Conservation (phyloP, 1,140 invertebrate species). For the Anastatus disparis region DNA sequence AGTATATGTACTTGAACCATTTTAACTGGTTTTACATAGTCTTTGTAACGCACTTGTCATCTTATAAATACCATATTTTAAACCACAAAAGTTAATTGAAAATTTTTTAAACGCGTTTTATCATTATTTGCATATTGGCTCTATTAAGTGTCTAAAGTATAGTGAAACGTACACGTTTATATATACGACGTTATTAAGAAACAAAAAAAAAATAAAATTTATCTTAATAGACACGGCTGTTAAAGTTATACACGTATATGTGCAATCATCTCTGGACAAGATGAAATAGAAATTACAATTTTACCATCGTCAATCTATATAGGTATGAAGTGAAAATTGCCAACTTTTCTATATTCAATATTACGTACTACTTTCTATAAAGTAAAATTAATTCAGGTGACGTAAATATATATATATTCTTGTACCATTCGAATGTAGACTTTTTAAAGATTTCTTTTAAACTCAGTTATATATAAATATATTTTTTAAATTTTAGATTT, state of each 20-base stretch:
- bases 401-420: neutral
- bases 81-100: slow-evolving; percentile 29
- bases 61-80: neutral
- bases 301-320: neutral
- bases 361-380: slow-evolving; percentile 13
- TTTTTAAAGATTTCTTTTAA: no score
- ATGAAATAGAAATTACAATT: slow-evolving; percentile 29
- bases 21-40: slow-evolving; percentile 18
- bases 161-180: neutral
- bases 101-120: slow-evolving; percentile 27
- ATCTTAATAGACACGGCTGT: slow-evolving; percentile 21
- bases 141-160: neutral
- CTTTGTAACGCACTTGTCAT: no score
- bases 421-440: neutral
- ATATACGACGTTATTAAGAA: neutral
- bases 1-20: neutral
- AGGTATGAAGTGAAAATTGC: slow-evolving; percentile 5
- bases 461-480: no score
- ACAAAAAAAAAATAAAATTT: slow-evolving; percentile 21
- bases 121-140: neutral
- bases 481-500: no score
- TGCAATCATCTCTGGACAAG: neutral
- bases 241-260: slow-evolving; percentile 18
- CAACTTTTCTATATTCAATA: neutral
- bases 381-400: neutral